These are phyloP conservation scores for Microchrysa polita DNA, from an alignment of 2,888 invertebrate species.

Conservation along the genomic window DNA sequence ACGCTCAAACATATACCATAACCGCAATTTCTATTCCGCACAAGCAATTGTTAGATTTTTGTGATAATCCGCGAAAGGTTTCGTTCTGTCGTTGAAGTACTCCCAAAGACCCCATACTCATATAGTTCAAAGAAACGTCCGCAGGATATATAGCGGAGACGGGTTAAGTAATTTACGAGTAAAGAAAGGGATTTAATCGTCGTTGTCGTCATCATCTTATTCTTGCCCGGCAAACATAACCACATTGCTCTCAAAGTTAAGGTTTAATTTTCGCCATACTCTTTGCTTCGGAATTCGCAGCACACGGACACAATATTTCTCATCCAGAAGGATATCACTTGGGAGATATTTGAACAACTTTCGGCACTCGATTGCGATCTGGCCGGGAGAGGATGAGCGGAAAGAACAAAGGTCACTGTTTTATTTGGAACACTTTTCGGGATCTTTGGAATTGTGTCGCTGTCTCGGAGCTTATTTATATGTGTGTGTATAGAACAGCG, in stretches of 20 bases:
- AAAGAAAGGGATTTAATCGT: constrained; percentile 1
- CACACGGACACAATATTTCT: no score
- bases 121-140: not conserved
- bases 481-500: no score
- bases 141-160: not conserved
- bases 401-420: constrained; percentile 10
- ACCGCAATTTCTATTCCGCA: not conserved
- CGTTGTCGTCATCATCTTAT: no score
- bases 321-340: no score
- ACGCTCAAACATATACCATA: not conserved
- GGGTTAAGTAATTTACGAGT: constrained; percentile 10
- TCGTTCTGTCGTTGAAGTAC: not conserved
- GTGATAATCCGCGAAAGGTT: not conserved
- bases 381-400: not conserved
- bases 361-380: not conserved
- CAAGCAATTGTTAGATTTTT: not conserved
- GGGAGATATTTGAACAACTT: no score
- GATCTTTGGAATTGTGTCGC: not conserved
- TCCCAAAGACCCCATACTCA: not conserved
- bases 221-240: not conserved
- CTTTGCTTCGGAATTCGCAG: no score
- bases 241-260: not conserved
- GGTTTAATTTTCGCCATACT: no score
- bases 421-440: not conserved
- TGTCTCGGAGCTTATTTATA: no score